Percentiles rank a stretch among this genome's conserved stretches.
phyloP scores from a whole-genome alignment of 2,113 vertebrate species.

The Macquaria australasica region DNA sequence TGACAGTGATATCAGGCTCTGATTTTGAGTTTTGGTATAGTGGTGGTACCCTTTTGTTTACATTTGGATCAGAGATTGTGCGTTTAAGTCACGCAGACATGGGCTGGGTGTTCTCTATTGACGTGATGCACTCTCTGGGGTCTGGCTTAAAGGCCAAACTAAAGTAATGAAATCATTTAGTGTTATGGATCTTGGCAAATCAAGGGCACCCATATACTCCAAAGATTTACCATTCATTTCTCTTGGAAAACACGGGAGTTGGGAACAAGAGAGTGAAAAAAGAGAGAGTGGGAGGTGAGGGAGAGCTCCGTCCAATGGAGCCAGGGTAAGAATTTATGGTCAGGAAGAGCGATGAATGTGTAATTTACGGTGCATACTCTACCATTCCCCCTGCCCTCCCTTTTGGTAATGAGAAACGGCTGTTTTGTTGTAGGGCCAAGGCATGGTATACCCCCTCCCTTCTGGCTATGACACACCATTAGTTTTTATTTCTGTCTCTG shows the following conservation, averaged over 20 bases:
- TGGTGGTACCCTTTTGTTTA: constrained; percentile 29
- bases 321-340: constrained; percentile 81
- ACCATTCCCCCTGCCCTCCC: constrained; percentile 83
- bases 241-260: constrained; percentile 59
- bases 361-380: constrained; percentile 84
- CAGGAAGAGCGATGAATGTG: constrained; percentile 84
- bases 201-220: constrained; percentile 55
- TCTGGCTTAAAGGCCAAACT: constrained; percentile 57
- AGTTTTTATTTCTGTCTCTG: constrained; percentile 86
- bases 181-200: constrained; percentile 70
- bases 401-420: constrained; percentile 85
- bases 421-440: constrained; percentile 79
- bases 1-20: constrained; percentile 18
- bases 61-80: constrained; percentile 41
- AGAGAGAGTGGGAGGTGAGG: constrained; percentile 71
- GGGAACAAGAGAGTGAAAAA: constrained; percentile 54
- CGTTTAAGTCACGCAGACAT: constrained; percentile 40
- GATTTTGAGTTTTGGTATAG: neutral
- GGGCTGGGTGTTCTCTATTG: constrained; percentile 48
- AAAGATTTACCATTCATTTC: constrained; percentile 68
- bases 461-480: constrained; percentile 86
- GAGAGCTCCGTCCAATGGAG: constrained; percentile 73
- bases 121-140: constrained; percentile 47
- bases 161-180: constrained; percentile 73
- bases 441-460: constrained; percentile 75